Base-by-base conservation (phyloP, 2,888 invertebrate genomes). In the Adela reaumurella region DNA sequence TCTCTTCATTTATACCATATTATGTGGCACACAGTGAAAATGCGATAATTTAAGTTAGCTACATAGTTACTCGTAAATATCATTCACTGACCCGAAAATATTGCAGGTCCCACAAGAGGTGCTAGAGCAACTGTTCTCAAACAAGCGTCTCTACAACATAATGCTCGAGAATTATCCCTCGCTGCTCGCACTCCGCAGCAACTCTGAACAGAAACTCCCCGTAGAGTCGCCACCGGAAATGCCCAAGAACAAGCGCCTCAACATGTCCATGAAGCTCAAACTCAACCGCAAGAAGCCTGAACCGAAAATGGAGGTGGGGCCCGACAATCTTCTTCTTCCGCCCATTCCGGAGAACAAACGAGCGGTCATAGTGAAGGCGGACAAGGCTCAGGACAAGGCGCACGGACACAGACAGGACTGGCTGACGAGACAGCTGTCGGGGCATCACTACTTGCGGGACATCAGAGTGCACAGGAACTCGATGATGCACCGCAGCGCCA, bases 401-500 rank as follows among this genome's bases (percentile, higher is more conserved):
- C 50, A 57, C 3, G 52, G 54, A 1, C 50, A 57, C 3, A 51
- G 54, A 1, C 69, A 66, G 44, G 76, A 74, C 53, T 78, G 77
- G 77, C 62, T 72, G 46, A 58, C 70, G 19, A 77, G 81, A 51
- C 83, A 84, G 50, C 79, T 85, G 54, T 70, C 74, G 46, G 79
- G 81, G 8, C 85, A 84, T 45, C 83, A 88, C 61, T 90, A 89
- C 60, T 77, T 90, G 48, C 87, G 84, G 62, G 83, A 86, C 57
- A 83, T 89, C 46, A 74, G 84, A 57, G 81, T 89, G 6, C 91
- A 90, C 63, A 83, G 92, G 57, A 90, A 92, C 64, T 91, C 91
- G 2, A 87, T 94, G 49, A 90, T 92, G 81, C 92, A 93, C 67
- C 85, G 93, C 43, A 91, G 91, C 18, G 92, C 93, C 47, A 90